phyloP scores from a whole-genome alignment of 2,113 vertebrate genomes.

The Talpa occidentalis region DNA sequence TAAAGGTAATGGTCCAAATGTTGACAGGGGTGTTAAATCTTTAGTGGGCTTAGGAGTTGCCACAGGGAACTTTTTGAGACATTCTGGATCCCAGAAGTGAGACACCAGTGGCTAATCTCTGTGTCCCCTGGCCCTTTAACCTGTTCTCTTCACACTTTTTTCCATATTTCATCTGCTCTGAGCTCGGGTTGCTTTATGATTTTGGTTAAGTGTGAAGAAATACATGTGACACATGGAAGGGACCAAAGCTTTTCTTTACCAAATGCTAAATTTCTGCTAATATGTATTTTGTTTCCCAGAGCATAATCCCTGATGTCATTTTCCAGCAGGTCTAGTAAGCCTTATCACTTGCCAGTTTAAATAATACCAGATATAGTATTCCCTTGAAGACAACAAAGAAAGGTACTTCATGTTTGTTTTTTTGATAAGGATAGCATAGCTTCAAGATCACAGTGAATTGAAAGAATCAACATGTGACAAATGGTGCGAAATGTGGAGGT shows the following conservation, averaged over 20 bases:
- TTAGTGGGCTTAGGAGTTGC: constrained; percentile 22
- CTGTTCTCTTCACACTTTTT: constrained; percentile 6
- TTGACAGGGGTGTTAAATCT: constrained; percentile 59
- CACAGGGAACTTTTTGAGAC: constrained; percentile 9
- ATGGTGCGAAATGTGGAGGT: not conserved
- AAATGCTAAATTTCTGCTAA: constrained; percentile 51
- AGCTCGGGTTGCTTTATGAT: constrained; percentile 15
- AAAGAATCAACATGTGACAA: not conserved
- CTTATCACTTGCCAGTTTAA: not conserved
- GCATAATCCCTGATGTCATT: not conserved
- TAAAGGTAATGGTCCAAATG: not conserved
- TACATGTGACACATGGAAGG: constrained; percentile 10
- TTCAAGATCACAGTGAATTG: rapidly evolving
- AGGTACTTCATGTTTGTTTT: not conserved
- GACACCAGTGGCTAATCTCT: not conserved
- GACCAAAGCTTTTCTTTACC: constrained; percentile 54
- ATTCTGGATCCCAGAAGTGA: not conserved
- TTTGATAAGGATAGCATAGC: not conserved
- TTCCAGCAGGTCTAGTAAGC: not conserved
- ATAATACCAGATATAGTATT: constrained; percentile 29
- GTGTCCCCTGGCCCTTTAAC: not conserved
- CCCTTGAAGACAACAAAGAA: not conserved
- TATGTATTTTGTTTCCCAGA: constrained; percentile 35
- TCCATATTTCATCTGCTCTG: constrained; percentile 57
- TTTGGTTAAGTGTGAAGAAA: constrained; percentile 56